Evolutionary conservation across 1,140 invertebrate genomes (phyloP).

Genomic region (Drosophila quadrilineata): DNA sequence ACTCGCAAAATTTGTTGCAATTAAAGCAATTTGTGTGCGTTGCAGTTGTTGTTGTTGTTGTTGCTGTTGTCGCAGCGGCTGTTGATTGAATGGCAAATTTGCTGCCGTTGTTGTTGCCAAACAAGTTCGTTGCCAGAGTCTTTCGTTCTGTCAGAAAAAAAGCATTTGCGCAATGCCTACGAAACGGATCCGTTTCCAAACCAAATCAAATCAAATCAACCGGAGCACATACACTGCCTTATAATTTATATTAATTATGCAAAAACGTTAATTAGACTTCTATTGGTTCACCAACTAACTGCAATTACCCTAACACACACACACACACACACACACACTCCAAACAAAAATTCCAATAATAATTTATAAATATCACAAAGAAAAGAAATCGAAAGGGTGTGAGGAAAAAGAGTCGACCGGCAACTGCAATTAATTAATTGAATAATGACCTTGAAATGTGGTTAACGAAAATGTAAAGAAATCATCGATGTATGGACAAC

Average conservation of each 20-base stretch:
- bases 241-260: constrained; percentile 74
- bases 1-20: constrained; percentile 73
- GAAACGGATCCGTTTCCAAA: constrained; percentile 35
- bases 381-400: constrained; percentile 3
- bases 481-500: constrained; percentile 1
- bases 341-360: not conserved
- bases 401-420: not conserved
- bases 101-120: constrained; percentile 50
- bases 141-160: constrained; percentile 57
- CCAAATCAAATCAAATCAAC: constrained; percentile 17
- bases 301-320: too few species aligned
- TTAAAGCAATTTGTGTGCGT: constrained; percentile 79
- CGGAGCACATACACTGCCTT: constrained; percentile 17
- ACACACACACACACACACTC: not conserved
- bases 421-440: constrained; percentile 29
- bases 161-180: constrained; percentile 47
- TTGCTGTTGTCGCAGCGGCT: constrained; percentile 30
- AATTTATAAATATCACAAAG: not conserved
- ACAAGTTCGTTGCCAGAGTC: constrained; percentile 76
- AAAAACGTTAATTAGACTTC: constrained; percentile 46
- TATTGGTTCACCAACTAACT: constrained; percentile 20
- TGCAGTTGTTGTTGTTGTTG: constrained; percentile 25
- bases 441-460: constrained; percentile 61
- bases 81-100: constrained; percentile 77
- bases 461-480: constrained; percentile 25